Percentiles rank a stretch among this genome's conserved stretches.
Evolutionary conservation across 2,888 invertebrate genomes (phyloP).

Genomic region (Augiades crinisus): DNA sequence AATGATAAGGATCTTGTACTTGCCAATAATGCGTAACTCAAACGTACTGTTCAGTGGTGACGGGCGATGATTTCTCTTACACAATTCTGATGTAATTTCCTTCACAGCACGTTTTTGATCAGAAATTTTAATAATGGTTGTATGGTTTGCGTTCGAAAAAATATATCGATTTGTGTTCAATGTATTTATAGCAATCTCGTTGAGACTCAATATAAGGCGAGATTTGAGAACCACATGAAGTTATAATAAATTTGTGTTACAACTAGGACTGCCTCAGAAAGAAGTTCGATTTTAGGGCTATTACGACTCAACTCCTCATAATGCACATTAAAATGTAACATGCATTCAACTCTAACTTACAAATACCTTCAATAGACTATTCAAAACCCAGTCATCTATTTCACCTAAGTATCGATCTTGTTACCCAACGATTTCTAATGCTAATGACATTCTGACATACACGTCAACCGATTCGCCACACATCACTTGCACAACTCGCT

Average conservation of each 20-base stretch:
- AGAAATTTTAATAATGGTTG: neutral
- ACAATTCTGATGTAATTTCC: conserved; percentile 17
- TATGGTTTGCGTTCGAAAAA: no score
- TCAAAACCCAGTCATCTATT: conserved; percentile 3
- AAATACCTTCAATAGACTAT: neutral
- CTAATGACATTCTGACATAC: conserved; percentile 8
- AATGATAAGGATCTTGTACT: conserved; percentile 69
- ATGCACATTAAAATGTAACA: no score
- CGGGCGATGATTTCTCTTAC: conserved; percentile 11
- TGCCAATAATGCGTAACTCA: conserved; percentile 34
- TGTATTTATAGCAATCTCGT: no score
- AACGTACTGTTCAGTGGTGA: conserved; percentile 21
- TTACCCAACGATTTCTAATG: conserved; percentile 16
- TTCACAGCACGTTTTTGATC: neutral
- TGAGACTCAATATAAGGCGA: no score
- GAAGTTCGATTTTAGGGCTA: no score
- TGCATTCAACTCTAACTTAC: no score
- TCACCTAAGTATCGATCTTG: neutral
- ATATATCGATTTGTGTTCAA: no score
- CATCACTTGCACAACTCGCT: conserved; percentile 19
- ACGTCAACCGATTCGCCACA: conserved; percentile 22
- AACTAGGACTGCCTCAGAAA: no score
- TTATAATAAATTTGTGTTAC: no score
- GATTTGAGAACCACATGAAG: no score
- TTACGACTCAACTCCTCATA: no score